Base-by-base conservation (phyloP, 2,113 vertebrate species). In the Gobiocypris rarus region DNA sequence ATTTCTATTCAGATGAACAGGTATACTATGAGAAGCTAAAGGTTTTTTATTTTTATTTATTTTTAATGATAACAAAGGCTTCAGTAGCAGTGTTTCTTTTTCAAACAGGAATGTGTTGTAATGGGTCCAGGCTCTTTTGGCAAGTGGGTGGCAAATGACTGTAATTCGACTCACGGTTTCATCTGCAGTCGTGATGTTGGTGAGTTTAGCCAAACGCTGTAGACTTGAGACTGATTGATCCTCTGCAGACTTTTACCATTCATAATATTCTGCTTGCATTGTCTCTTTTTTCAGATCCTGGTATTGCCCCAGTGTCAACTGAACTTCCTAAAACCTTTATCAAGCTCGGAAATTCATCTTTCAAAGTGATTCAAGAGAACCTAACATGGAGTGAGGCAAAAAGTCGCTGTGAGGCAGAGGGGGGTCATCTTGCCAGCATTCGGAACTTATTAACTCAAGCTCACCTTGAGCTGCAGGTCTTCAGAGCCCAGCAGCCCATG, bases 331-430 rank as follows among this genome's bases (percentile, higher is more conserved):
- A 81, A 78, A 90, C 85, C 50, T 93, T 94, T 75, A 31, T 94
- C 31, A 82, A 10, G 70, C 87, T 95, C 83, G 95, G 92, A 71
- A 94, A 96, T 87, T 95, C 93, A 88, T 97, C 93, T 87, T 95
- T 96, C 79, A 94, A 95, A 28, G 86, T 95, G 41, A 52, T 94
- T 34, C 92, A 88, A 54, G 85, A 88, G 63, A 97, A 95, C 88
- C 87, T 96, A 87, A 93, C 91, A 3, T 99, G 97, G 97, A 77
- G 91, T 0, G 93, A 96, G 0, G 97, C 97, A 14, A 85, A 82
- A 24, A 78, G 74, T 9, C 87, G 89, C 3, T 99, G 97, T 87
- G 89, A 92, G 74, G 28, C 4, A 24, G 89, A 93, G 0, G 86
- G 86, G 0, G 94, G 95, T 31, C 88, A 90, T 0, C 91, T 99